Conservation (phyloP, 1,140 invertebrate genomes). For the Nephotettix cincticeps region DNA sequence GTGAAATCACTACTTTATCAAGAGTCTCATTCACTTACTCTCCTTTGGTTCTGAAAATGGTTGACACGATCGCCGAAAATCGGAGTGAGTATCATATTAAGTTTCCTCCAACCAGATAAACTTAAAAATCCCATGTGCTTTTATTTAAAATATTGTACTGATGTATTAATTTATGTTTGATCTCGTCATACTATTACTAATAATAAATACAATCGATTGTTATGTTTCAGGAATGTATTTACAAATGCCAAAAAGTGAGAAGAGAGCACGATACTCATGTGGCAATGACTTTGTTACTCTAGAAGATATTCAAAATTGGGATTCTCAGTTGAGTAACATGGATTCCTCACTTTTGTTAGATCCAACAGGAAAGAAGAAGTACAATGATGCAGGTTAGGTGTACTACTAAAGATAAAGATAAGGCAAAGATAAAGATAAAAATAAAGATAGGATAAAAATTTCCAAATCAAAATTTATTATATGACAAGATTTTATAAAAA, state of each 20-base stretch:
- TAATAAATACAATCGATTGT: not conserved
- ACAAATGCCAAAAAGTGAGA: constrained; percentile 54
- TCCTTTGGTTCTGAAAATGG: not conserved
- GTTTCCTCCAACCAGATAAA: too few species aligned
- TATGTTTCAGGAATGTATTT: constrained; percentile 52
- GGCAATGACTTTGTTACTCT: constrained; percentile 48
- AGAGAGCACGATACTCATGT: constrained; percentile 54
- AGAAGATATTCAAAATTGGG: constrained; percentile 61
- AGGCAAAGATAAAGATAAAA: too few species aligned
- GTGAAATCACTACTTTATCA: too few species aligned
- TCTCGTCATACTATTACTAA: too few species aligned
- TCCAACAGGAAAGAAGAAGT: not conserved
- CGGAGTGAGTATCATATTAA: not conserved
- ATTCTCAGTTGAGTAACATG: constrained; percentile 25
- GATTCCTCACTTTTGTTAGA: not conserved
- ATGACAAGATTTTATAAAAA: too few species aligned
- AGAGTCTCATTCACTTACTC: too few species aligned
- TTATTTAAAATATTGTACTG: too few species aligned
- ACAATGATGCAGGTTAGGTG: not conserved
- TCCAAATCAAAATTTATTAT: too few species aligned
- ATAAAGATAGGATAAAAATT: too few species aligned
- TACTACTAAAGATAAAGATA: too few species aligned
- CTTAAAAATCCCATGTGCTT: too few species aligned
- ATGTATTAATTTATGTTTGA: too few species aligned
- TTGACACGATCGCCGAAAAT: not conserved